Percentiles rank a stretch among this genome's conserved stretches.
phyloP scores from a whole-genome alignment of 2,113 vertebrate species.

The Cricetomys ansorgei region DNA sequence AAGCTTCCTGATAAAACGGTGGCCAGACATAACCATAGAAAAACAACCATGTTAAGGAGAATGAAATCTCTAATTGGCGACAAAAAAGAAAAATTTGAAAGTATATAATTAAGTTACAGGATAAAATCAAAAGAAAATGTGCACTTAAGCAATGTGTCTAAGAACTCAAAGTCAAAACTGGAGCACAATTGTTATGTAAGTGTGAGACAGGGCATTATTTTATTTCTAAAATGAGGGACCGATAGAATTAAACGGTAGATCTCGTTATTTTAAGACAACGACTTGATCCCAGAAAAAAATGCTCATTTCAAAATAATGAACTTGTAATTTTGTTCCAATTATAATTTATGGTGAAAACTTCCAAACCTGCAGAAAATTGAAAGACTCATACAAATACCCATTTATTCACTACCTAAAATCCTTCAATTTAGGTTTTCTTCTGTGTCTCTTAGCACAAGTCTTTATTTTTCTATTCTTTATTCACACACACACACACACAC shows the following conservation, averaged over 20 bases:
- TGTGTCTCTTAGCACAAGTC: background rate
- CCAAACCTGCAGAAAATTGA: background rate
- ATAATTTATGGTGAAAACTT: background rate
- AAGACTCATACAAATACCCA: background rate
- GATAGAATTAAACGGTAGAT: background rate
- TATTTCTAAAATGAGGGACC: background rate
- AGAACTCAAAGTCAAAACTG: background rate
- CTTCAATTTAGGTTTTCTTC: background rate
- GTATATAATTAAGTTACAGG: background rate
- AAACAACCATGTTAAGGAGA: background rate
- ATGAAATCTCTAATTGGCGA: background rate
- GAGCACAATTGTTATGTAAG: background rate
- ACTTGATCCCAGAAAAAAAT: background rate
- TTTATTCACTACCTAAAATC: background rate
- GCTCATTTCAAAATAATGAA: constrained; percentile 27
- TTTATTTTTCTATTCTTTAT: background rate
- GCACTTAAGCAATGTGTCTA: too few species aligned
- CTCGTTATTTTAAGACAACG: constrained; percentile 14
- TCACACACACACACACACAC: background rate
- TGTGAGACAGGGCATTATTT: background rate
- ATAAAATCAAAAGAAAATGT: background rate
- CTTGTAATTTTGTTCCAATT: background rate
- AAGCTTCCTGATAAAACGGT: background rate
- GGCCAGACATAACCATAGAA: background rate
- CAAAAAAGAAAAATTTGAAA: background rate